phyloP scores from a whole-genome alignment of 2,797 vertebrate species.

The Enteromius fasciolatus region DNA sequence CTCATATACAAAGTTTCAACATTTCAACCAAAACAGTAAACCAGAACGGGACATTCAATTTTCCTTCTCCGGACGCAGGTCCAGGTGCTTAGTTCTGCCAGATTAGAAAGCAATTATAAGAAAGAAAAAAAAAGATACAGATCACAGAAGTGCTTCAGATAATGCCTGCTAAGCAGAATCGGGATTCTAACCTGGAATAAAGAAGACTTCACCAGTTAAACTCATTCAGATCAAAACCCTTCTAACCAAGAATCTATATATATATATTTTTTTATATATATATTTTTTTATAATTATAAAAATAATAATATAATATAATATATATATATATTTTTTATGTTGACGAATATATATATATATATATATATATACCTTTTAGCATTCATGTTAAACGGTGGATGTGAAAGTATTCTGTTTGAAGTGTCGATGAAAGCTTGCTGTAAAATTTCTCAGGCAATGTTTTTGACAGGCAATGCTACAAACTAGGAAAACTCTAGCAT shows the following conservation, averaged over 20 bases:
- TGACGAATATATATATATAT: no score
- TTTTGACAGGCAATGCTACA: background rate
- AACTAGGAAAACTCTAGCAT: background rate
- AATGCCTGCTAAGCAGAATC: background rate
- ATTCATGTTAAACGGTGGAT: background rate
- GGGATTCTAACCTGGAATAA: background rate
- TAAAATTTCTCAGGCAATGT: background rate
- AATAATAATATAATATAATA: no score
- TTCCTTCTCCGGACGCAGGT: background rate
- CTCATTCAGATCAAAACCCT: background rate
- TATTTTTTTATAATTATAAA: no score
- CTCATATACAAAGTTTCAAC: background rate
- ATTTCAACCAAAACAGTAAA: background rate
- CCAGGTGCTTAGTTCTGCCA: conserved; percentile 1
- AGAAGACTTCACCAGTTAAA: background rate
- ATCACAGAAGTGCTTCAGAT: background rate
- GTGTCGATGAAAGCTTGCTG: background rate
- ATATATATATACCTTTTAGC: background rate
- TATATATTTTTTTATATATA: no score
- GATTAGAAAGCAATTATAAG: conserved; percentile 12
- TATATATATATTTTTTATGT: no score
- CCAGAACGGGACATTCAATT: background rate
- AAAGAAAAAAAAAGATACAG: background rate
- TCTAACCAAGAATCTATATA: no score
- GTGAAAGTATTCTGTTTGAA: background rate